These are phyloP conservation scores for Noctua janthe DNA, from an alignment of 2,888 invertebrate species.

Conservation along the genomic window DNA sequence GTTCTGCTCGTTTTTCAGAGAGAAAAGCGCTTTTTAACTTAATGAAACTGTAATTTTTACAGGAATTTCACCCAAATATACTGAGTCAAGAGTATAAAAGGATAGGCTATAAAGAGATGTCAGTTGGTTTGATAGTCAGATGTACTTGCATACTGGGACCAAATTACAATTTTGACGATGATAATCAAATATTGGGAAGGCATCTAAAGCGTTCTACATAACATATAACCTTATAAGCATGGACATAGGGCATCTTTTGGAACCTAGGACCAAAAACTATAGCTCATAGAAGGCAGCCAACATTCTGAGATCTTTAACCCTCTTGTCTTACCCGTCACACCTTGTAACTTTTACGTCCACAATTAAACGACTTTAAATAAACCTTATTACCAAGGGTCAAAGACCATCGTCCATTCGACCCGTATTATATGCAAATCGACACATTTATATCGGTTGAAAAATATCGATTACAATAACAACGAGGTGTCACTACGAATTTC, in stretches of 20 bases:
- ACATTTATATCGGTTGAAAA: conserved; percentile 55
- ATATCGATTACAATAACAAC: conserved; percentile 66
- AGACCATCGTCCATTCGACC: conserved; percentile 63
- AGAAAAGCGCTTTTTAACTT: background rate
- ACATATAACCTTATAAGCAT: background rate
- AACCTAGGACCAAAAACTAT: background rate
- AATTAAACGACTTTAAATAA: conserved; percentile 41
- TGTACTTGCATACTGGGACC: background rate
- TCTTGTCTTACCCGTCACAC: background rate
- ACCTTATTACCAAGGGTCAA: conserved; percentile 54
- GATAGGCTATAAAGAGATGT: too few species aligned
- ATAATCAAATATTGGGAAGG: background rate
- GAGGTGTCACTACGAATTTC: conserved; percentile 68
- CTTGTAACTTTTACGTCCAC: background rate
- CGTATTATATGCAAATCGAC: conserved; percentile 72
- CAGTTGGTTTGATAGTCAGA: background rate
- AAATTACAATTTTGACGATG: background rate
- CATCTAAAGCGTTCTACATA: background rate
- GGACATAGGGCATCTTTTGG: too few species aligned
- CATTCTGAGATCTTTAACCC: background rate
- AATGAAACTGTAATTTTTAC: background rate
- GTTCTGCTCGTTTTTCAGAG: background rate
- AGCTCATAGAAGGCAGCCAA: background rate
- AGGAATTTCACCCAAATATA: too few species aligned
- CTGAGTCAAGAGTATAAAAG: too few species aligned